Evolutionary conservation across 2,797 vertebrate genomes (phyloP).

Genomic region (Labroides dimidiatus): DNA sequence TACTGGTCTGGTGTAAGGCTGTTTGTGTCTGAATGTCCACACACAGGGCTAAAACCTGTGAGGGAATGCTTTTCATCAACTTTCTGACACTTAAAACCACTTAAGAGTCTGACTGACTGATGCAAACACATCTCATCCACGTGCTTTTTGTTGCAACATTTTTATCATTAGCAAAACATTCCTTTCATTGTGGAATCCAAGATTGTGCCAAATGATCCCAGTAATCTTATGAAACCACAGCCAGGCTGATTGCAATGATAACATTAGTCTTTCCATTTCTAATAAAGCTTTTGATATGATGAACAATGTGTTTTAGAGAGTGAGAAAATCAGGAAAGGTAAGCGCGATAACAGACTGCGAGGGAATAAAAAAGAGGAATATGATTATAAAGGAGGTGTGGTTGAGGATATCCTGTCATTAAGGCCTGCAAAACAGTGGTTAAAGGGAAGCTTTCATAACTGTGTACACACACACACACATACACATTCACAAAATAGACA

Average conservation of each 20-base stretch:
- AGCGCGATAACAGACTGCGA: slow-evolving; percentile 18
- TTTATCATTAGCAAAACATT: too few species aligned
- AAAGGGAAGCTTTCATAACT: slow-evolving; percentile 9
- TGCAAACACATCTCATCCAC: not conserved
- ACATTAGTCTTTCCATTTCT: slow-evolving; percentile 6
- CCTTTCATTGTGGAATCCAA: not conserved
- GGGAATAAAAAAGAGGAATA: slow-evolving; percentile 28
- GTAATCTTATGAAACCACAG: not conserved
- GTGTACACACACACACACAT: not conserved
- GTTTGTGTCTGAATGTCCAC: too few species aligned
- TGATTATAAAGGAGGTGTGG: slow-evolving; percentile 51
- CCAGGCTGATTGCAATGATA: not conserved
- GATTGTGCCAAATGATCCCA: not conserved
- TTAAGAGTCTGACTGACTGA: too few species aligned
- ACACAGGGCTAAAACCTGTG: too few species aligned
- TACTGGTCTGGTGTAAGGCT: too few species aligned
- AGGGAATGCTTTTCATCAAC: not conserved
- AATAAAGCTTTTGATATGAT: not conserved
- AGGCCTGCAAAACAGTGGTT: slow-evolving; percentile 19
- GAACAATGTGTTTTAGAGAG: slow-evolving; percentile 24
- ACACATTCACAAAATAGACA: not conserved
- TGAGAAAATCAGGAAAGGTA: slow-evolving; percentile 30
- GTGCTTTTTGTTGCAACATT: not conserved
- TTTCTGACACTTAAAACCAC: not conserved
- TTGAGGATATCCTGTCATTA: slow-evolving; percentile 65